Evolutionary conservation across 2,113 vertebrate species (phyloP).

Genomic region (Sclerurus mexicanus): DNA sequence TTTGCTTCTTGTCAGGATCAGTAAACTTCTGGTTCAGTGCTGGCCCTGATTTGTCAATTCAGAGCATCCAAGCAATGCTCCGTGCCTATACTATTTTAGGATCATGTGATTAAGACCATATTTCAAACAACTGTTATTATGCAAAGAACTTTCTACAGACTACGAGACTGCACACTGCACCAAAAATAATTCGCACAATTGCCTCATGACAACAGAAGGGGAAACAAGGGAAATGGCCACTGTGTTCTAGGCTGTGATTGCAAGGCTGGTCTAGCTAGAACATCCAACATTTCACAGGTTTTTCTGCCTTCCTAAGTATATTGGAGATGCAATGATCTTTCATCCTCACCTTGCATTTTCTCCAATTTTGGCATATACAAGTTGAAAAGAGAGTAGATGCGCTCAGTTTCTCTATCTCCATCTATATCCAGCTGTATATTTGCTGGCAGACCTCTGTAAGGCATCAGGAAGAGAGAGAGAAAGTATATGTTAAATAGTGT

Average conservation of each 20-base stretch:
- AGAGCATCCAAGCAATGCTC: background rate
- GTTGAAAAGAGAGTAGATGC: conserved; percentile 94
- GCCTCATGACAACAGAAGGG: background rate
- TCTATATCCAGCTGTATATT: conserved; percentile 98
- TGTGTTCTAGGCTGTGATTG: background rate
- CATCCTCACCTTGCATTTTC: conserved; percentile 93
- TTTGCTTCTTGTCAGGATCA: background rate
- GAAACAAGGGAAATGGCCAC: background rate
- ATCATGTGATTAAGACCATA: background rate
- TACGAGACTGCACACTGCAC: background rate
- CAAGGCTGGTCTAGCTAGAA: background rate
- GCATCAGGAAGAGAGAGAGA: background rate
- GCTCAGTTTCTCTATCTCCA: conserved; percentile 94
- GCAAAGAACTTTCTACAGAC: background rate
- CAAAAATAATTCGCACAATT: background rate
- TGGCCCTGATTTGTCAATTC: background rate
- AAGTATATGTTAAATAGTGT: background rate
- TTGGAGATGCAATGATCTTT: background rate
- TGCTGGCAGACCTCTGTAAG: conserved; percentile 87
- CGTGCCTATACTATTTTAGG: background rate
- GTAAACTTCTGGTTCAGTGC: background rate
- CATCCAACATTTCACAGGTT: background rate
- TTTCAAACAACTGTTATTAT: background rate
- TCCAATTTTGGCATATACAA: conserved; percentile 91
- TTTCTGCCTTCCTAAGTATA: background rate